Evolutionary conservation across 1,140 invertebrate genomes (phyloP).

Genomic region (Hyposmocoma kahamanoa): DNA sequence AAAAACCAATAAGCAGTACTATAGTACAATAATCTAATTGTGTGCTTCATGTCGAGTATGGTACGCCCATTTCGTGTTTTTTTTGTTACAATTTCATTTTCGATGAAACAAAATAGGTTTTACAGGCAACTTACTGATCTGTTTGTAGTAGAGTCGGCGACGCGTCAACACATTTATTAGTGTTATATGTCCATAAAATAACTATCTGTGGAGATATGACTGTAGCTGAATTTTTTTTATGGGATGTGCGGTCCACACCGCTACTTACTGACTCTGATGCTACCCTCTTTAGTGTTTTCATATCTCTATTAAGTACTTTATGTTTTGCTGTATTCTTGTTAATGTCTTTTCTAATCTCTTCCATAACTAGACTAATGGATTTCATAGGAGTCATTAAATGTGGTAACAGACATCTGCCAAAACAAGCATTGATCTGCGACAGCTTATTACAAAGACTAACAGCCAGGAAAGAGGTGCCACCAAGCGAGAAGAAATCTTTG

Average conservation of each 20-base stretch:
- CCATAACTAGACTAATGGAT: conserved; percentile 44
- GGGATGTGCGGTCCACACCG: not conserved
- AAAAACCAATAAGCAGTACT: too few relatives aligned
- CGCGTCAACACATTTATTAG: conserved; percentile 83
- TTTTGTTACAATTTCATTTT: too few relatives aligned
- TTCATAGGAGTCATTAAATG: conserved; percentile 39
- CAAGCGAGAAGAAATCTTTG: conserved; percentile 49
- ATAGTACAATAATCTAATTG: too few relatives aligned
- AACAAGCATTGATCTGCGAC: conserved; percentile 31
- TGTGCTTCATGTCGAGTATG: too few relatives aligned
- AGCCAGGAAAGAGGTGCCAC: conserved; percentile 57
- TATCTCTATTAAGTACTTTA: not conserved
- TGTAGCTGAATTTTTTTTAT: too few relatives aligned
- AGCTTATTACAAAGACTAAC: conserved; percentile 55
- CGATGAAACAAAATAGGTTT: too few relatives aligned
- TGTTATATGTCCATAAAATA: conserved; percentile 74
- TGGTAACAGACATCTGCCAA: conserved; percentile 48
- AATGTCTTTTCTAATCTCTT: conserved; percentile 33
- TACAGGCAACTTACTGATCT: conserved; percentile 69
- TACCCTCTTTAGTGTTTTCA: conserved; percentile 13
- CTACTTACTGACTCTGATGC: not conserved
- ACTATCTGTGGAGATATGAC: not conserved
- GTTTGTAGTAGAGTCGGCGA: conserved; percentile 75
- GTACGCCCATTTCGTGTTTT: too few relatives aligned
- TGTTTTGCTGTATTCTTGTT: not conserved